Base-by-base conservation (phyloP, 2,113 vertebrate genomes). In the Gorsachius goisagi region DNA sequence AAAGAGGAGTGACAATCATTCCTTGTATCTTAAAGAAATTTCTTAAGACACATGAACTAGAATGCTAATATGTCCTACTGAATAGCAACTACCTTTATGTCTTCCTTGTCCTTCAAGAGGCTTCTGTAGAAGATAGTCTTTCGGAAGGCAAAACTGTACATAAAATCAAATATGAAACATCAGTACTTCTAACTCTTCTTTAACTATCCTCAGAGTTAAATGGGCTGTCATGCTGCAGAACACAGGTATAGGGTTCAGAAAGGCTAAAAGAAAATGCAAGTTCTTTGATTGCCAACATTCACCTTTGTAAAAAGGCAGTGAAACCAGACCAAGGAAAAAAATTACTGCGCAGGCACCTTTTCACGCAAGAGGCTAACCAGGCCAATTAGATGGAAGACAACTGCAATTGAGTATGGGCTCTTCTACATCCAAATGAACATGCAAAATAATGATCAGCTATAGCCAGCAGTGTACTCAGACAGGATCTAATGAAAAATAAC, bases 371-470 rank as follows among this genome's bases (percentile, higher is more conserved):
- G 15, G 20, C 50, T 53, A 62, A 60, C 33, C 68, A 62, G 4
- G 35, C 81, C 91, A 91, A 95, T 56, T 15, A 69, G 18, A 41
- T 35, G 11, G 52, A 33, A 92, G 56, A 72, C 24, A 91, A 89
- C 35, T 75, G n/a, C 58, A 85, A 63, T 30, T 37, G 47, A 78
- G 3, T 3, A 41, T 13, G 18, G 22, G 18, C 35, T 81, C n/a
- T 33, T 44, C 47, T n/a, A 15, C 10, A 12, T n/a, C 41, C 52
- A 35, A 77, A 49, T 2, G 27, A 60, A 56, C 6, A 28, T 6
- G 23, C 0, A 3, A 27, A 85, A 58, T 44, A 77, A 62, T 1
- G 2, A 73, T 44, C 50, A 66, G 15, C 85, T 88, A 19, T 35
- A 90, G 58, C 28, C n/a, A 50, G 9, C 49, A 49, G 11, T 2